Evolutionary conservation across 2,113 vertebrate species (phyloP).

Genomic region (Tautogolabrus adspersus): DNA sequence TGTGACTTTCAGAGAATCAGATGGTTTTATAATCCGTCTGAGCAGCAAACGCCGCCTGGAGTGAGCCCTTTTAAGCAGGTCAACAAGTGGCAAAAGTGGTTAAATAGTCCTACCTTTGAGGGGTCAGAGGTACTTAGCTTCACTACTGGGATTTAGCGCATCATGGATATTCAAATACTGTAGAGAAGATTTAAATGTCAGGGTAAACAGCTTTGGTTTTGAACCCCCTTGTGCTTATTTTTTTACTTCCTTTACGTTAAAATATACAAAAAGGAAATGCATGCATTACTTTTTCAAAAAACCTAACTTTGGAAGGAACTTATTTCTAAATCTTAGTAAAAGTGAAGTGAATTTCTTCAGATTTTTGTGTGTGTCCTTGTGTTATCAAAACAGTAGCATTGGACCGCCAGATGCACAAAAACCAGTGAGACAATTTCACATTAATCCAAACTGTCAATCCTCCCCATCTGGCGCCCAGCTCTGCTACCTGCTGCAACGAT

Average conservation of each 20-base stretch:
- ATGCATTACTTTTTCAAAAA: neutral
- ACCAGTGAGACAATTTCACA: conserved; percentile 24
- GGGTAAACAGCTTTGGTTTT: neutral
- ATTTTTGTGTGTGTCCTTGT: neutral
- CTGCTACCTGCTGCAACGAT: conserved; percentile 50
- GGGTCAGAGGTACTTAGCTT: neutral
- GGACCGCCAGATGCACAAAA: conserved; percentile 40
- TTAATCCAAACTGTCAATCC: conserved; percentile 56
- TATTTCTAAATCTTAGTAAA: neutral
- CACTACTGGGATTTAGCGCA: too few relatives aligned
- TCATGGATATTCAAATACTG: neutral
- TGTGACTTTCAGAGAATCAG: conserved; percentile 24
- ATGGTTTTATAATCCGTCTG: conserved; percentile 34
- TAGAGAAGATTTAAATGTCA: neutral
- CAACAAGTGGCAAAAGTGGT: neutral
- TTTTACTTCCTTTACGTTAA: neutral
- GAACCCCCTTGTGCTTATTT: neutral
- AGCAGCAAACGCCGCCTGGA: conserved; percentile 1
- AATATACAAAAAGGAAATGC: neutral
- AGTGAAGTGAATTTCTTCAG: neutral
- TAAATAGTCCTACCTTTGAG: neutral
- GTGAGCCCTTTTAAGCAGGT: neutral
- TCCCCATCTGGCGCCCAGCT: conserved; percentile 43
- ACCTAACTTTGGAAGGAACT: neutral
- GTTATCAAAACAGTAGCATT: neutral